Evolutionary conservation across 1,140 invertebrate genomes (phyloP), one percentile per base, ranked within the genome.

Genomic region (Drosophila guanche): DNA sequence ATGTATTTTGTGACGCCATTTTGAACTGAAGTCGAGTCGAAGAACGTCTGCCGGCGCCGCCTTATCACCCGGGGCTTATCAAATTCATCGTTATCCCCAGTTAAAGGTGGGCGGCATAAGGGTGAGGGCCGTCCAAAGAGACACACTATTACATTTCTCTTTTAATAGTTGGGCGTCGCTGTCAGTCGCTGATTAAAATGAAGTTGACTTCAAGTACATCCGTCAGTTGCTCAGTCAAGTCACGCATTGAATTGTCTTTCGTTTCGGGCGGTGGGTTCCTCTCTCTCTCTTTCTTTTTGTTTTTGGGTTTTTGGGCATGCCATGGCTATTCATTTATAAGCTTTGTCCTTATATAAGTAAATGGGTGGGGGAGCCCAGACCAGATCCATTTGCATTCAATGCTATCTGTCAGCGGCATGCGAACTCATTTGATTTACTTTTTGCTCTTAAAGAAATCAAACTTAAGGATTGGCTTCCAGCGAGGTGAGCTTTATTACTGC

Each of bases 1-100:
- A 88, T 86, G 78, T 88, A 83, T 88, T 88, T 88, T 88, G 78
- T 76, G 78, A 88, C 83, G 83, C 81, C 78, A 86, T 88, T 86
- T 86, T 88, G 83, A 88, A 83, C 69, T 68, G 54, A 78, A 59
- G 55, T 57, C 23, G 33, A 33, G 66, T 54, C 29, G 50, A 78
- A 73, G 50, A 78, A 73, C 69, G 83, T 76, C 83, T 78, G 65
- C 59, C 61, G 25, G 50, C 47, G 42, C 37, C 22, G 53, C 29
- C 83, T 86, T 86, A 86, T 86, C 83, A 76, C 74, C 71, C 52
- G 52, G 56, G 70, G 83, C 83, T 86, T 88, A 86, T 86, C 83
- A 86, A 86, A 88, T 88, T 83, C 79, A 71, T 88, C 70, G 77
- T 51, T 40, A 68, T 61, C 70, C 65, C 33, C 7, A 25, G n/a